Conservation (phyloP, 2,113 vertebrate genomes). For the Semnornis frantzii region DNA sequence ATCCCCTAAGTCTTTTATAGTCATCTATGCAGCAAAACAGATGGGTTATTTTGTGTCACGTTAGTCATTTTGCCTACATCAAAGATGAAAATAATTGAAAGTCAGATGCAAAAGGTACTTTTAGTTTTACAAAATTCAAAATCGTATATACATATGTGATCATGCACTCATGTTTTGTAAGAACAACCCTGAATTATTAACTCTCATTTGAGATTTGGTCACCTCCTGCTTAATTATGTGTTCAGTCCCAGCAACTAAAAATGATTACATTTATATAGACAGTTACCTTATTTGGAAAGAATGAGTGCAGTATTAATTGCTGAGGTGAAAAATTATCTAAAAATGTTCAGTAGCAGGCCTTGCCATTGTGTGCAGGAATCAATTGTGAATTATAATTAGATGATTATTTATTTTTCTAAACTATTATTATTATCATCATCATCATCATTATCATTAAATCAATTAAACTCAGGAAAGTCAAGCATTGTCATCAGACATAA, state of each 20-base stretch:
- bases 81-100: background rate
- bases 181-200: conserved; percentile 37
- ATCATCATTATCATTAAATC: background rate
- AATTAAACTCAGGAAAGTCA: background rate
- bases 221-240: conserved; percentile 12
- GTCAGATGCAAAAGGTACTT: background rate
- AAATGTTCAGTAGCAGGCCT: background rate
- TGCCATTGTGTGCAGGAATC: background rate
- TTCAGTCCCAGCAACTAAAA: conserved; percentile 40
- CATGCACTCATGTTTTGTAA: background rate
- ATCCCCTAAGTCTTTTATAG: background rate
- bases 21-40: background rate
- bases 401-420: background rate
- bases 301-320: background rate
- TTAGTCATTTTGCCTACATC: background rate
- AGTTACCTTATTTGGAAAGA: background rate
- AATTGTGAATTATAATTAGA: background rate
- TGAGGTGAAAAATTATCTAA: background rate
- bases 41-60: background rate
- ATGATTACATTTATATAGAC: background rate
- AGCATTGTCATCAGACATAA: background rate
- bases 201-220: conserved; percentile 10
- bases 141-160: background rate
- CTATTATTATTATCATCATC: background rate
- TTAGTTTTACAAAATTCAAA: conserved; percentile 4